These are phyloP conservation scores for Cynodonichthys magdalenae DNA, from an alignment of 2,797 vertebrate species.

Conservation along the genomic window DNA sequence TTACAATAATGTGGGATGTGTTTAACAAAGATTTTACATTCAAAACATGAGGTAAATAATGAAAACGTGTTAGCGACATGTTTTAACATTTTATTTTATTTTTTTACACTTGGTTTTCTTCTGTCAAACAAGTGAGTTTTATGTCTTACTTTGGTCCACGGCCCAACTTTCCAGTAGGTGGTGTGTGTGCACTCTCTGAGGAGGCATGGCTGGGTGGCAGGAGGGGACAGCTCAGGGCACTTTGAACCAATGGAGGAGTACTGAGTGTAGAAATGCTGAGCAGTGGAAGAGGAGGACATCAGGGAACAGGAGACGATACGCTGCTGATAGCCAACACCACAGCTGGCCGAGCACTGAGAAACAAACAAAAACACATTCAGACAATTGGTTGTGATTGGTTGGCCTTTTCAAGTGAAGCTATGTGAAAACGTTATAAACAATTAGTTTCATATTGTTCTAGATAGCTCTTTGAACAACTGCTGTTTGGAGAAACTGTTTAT, in stretches of 20 bases:
- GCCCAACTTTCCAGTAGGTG: conserved; percentile 87
- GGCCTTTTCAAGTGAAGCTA: too few relatives aligned
- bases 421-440: too few relatives aligned
- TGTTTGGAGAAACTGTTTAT: too few relatives aligned
- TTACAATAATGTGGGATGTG: too few relatives aligned
- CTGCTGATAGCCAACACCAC: conserved; percentile 82
- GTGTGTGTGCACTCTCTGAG: conserved; percentile 78
- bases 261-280: conserved; percentile 41
- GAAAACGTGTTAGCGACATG: too few relatives aligned
- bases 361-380: conserved; percentile 33
- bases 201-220: conserved; percentile 78
- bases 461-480: too few relatives aligned
- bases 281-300: conserved; percentile 59
- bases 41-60: too few relatives aligned
- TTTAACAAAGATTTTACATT: too few relatives aligned
- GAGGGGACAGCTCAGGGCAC: conserved; percentile 80
- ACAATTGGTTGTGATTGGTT: too few relatives aligned
- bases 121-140: conserved; percentile 17
- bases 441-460: too few relatives aligned
- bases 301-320: conserved; percentile 84
- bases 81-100: too few relatives aligned
- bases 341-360: conserved; percentile 88
- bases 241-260: conserved; percentile 66
- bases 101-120: background rate
- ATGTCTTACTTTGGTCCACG: conserved; percentile 84